These are phyloP conservation scores for Lysandra coridon DNA, from an alignment of 2,888 invertebrate genomes.

Conservation along the genomic window DNA sequence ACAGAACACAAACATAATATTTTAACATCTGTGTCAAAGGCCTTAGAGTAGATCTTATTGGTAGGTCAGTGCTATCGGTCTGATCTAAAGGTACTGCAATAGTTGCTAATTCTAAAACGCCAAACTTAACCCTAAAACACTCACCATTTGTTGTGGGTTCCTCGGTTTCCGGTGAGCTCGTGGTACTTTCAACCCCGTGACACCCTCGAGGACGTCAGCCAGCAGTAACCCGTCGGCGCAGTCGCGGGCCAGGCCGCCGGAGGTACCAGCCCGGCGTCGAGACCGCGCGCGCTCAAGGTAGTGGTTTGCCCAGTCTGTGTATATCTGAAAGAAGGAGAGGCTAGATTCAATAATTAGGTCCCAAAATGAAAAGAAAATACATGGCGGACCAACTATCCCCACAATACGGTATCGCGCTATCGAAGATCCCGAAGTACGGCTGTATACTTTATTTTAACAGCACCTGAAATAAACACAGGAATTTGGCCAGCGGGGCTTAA, in stretches of 20 bases:
- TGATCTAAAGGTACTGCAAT: too few species aligned
- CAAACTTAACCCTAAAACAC: conserved; percentile 52
- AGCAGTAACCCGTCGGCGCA: conserved; percentile 95
- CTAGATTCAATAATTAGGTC: background rate
- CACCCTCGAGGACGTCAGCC: conserved; percentile 96
- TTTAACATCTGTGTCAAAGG: too few species aligned
- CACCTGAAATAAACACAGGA: too few species aligned
- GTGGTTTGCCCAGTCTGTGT: conserved; percentile 99
- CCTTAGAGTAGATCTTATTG: too few species aligned
- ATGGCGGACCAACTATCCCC: background rate
- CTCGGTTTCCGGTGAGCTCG: conserved; percentile 89
- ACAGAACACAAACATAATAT: too few species aligned
- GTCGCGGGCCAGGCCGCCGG: conserved; percentile 90
- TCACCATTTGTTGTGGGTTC: conserved; percentile 95
- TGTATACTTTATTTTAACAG: too few species aligned
- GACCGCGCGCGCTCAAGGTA: conserved; percentile 95
- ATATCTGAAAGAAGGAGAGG: conserved; percentile 85
- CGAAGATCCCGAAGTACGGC: too few species aligned
- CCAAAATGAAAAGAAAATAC: too few species aligned
- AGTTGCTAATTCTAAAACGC: background rate
- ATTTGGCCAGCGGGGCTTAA: too few species aligned
- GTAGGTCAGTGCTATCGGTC: too few species aligned
- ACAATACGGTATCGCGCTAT: too few species aligned
- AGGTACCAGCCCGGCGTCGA: conserved; percentile 87
- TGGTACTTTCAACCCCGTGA: conserved; percentile 88